Evolutionary conservation across 2,888 invertebrate species (phyloP).

Genomic region (Papilio gigon): DNA sequence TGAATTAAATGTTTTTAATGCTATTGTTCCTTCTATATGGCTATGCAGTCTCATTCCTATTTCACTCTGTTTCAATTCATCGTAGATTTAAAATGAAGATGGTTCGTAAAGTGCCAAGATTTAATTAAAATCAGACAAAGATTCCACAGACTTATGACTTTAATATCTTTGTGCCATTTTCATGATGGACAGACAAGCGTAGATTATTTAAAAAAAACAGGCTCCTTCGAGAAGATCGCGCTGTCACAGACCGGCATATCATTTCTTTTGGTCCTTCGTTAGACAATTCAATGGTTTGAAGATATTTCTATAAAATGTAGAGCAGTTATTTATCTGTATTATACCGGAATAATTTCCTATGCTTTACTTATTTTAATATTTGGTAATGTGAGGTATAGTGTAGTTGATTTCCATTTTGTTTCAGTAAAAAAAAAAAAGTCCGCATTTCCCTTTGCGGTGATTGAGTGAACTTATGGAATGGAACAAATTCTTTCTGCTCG

Average conservation of each 20-base stretch:
- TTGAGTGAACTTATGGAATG: constrained; percentile 69
- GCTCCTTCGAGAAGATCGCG: background rate
- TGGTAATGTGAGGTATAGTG: background rate
- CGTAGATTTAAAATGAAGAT: constrained; percentile 10
- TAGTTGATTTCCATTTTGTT: constrained; percentile 61
- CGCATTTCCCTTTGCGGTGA: constrained; percentile 60
- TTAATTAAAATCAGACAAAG: constrained; percentile 12
- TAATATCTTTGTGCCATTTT: background rate
- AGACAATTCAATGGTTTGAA: too few relatives aligned
- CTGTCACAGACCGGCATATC: background rate
- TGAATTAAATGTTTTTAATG: constrained; percentile 19
- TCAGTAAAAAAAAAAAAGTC: constrained; percentile 54
- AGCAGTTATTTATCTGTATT: background rate
- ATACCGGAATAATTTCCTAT: background rate
- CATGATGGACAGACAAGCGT: background rate
- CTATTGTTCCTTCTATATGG: constrained; percentile 18
- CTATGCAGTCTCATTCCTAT: background rate
- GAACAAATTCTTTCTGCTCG: constrained; percentile 46
- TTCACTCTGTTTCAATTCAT: background rate
- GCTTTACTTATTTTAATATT: too few relatives aligned
- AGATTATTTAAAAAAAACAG: too few relatives aligned
- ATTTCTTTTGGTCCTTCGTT: background rate
- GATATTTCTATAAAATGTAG: background rate
- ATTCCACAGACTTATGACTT: background rate
- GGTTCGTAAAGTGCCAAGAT: background rate